phyloP scores from a whole-genome alignment of 1,140 invertebrate species.

The Drosophila micromelanica region DNA sequence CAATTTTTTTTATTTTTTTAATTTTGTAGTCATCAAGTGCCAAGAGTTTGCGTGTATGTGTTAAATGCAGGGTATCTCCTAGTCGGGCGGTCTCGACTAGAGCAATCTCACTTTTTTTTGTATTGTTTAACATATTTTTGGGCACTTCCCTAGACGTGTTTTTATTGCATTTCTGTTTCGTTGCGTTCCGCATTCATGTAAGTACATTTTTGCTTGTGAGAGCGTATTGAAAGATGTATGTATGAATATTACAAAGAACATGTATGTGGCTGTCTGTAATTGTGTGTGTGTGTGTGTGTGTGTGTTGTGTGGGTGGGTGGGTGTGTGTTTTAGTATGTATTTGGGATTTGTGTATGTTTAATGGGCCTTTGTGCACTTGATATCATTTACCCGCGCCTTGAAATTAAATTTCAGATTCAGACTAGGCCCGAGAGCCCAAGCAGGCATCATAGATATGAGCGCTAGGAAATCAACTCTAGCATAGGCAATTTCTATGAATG shows the following conservation, averaged over 20 bases:
- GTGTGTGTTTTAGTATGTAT: constrained; percentile 35
- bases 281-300: constrained; percentile 7
- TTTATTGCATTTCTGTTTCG: constrained; percentile 66
- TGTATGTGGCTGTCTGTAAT: too few species aligned
- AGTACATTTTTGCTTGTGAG: constrained; percentile 24
- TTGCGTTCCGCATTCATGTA: constrained; percentile 38
- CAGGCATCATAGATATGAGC: background rate
- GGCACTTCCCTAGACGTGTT: constrained; percentile 42
- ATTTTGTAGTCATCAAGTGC: too few species aligned
- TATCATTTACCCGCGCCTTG: constrained; percentile 54
- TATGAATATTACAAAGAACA: background rate
- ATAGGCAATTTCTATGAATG: constrained; percentile 34
- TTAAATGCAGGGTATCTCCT: too few species aligned
- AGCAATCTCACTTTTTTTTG: constrained; percentile 39
- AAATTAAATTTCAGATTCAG: constrained; percentile 17
- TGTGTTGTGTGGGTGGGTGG: constrained; percentile 6
- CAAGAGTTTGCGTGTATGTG: too few species aligned
- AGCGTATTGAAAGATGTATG: background rate
- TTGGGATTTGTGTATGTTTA: constrained; percentile 48
- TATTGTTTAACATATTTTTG: constrained; percentile 15
- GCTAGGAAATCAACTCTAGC: background rate
- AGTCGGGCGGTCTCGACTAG: too few species aligned
- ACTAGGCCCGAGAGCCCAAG: background rate
- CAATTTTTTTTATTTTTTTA: too few species aligned
- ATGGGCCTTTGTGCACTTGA: constrained; percentile 31